Base-by-base conservation (phyloP, 2,113 vertebrate species). In the Cinclus mexicanus region DNA sequence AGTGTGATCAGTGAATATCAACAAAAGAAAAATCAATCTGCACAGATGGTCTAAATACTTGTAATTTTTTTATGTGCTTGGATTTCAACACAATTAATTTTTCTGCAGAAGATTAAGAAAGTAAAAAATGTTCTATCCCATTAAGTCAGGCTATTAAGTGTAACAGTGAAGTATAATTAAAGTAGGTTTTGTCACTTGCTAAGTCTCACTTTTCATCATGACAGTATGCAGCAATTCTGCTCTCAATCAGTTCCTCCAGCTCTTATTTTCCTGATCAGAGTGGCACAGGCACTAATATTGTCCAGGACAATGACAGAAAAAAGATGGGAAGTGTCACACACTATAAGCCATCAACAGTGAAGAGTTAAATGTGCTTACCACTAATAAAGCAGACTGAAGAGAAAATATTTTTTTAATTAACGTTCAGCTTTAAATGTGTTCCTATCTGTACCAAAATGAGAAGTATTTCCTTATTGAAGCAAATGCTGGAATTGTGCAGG, bases 41-140 rank as follows among this genome's bases (percentile, higher is more conserved):
- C 52, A 95, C 79, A 91, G 92, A 91, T 94, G 63, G 78, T 44
- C 52, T 88, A 55, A 69, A 93, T 61, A 31, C 31, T 53, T 77
- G 19, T 31, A 63, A 63, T 11, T 88, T 70, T 70, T 85, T 77
- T n/a, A 49, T 56, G 31, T 35, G 89, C 64, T 74, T 81, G 59
- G 15, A 37, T 74, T 75, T 88, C 44, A 63, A 39, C 11, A 59
- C 11, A 17, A 49, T 75, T 80, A 72, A 11, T 89, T 88, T 76
- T 86, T 80, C 63, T 2, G 3, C 60, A 76, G 9, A 77, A 69
- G 41, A 86, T 80, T 63, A 72, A 63, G 50, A n/a, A 77, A 84
- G 47, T 41, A 49, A 68, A 88, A 81, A 55, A 72, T 22, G 52
- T 83, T 83, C 50, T 86, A 81, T 56, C 6, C 24, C 37, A 81